phyloP scores from a whole-genome alignment of 2,797 vertebrate genomes.

The Eleutherodactylus coqui region DNA sequence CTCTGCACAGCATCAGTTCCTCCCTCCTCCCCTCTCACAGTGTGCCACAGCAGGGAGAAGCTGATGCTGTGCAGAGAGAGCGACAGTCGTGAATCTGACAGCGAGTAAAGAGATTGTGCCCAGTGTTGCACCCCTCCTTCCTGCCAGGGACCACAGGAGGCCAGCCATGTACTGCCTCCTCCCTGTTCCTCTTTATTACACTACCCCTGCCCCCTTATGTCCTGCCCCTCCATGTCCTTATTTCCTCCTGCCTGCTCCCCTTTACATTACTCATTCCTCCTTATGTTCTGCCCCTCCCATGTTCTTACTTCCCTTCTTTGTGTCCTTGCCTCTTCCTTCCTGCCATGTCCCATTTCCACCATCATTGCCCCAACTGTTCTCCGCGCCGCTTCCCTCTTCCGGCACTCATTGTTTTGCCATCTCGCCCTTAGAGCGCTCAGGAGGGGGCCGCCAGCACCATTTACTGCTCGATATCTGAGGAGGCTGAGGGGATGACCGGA shows the following conservation, averaged over 20 bases:
- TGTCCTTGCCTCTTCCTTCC: background rate
- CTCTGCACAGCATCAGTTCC: too few relatives aligned
- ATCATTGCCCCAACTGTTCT: background rate
- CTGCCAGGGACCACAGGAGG: too few relatives aligned
- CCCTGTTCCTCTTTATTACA: too few relatives aligned
- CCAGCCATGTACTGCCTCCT: too few relatives aligned
- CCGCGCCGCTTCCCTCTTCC: background rate
- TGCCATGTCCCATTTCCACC: background rate
- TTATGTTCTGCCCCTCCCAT: background rate
- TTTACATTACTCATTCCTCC: background rate
- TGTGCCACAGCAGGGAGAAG: too few relatives aligned
- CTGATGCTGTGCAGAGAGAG: too few relatives aligned
- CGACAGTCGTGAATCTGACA: too few relatives aligned
- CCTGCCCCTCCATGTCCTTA: background rate
- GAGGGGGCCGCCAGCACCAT: slow-evolving; percentile 82
- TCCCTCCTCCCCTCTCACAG: too few relatives aligned
- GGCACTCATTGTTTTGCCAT: background rate
- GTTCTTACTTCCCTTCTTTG: background rate
- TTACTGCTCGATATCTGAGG: slow-evolving; percentile 84
- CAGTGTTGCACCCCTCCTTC: too few relatives aligned
- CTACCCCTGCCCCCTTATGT: too few relatives aligned
- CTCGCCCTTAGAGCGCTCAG: slow-evolving; percentile 72
- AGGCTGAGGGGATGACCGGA: slow-evolving; percentile 80
- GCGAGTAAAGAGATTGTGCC: too few relatives aligned
- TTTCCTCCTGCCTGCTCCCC: background rate